Conservation (phyloP, 1,140 invertebrate genomes). For the Bathynomus jamesi region DNA sequence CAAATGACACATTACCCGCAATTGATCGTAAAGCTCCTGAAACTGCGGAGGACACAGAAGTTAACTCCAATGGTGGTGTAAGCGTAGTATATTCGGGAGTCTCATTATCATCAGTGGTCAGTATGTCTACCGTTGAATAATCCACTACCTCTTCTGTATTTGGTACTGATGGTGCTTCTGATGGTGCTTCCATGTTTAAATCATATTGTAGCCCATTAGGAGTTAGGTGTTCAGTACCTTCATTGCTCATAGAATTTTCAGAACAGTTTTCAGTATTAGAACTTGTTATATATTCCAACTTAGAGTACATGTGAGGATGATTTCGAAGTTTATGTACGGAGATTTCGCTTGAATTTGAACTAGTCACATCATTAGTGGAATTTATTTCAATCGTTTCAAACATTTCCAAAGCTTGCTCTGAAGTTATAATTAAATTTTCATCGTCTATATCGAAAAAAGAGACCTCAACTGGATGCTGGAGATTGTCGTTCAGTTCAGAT, state of each 20-base stretch:
- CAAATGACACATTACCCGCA: not conserved
- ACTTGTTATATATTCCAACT: too few species aligned
- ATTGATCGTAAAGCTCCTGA: not conserved
- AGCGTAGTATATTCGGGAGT: constrained; percentile 25
- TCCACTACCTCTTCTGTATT: not conserved
- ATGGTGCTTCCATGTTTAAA: not conserved
- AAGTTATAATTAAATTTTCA: constrained; percentile 31
- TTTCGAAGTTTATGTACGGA: not conserved
- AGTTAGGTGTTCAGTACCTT: not conserved
- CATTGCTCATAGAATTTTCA: not conserved
- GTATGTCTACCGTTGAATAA: not conserved
- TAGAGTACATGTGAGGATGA: too few species aligned
- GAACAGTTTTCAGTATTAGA: not conserved
- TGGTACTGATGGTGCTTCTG: not conserved
- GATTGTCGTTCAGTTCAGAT: not conserved
- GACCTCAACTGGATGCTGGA: constrained; percentile 13
- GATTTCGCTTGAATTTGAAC: not conserved
- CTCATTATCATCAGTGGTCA: not conserved
- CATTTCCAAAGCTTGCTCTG: constrained; percentile 32
- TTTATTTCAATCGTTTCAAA: constrained; percentile 17
- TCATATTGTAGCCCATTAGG: not conserved
- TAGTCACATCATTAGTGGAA: not conserved
- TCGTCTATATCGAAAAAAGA: constrained; percentile 30
- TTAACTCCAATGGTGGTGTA: constrained; percentile 7
- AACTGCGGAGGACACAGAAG: not conserved